A percentile compares a stretch with the other conserved stretches of the same genome.
Conservation (phyloP, 2,113 vertebrate genomes). For the Leptosomus discolor region DNA sequence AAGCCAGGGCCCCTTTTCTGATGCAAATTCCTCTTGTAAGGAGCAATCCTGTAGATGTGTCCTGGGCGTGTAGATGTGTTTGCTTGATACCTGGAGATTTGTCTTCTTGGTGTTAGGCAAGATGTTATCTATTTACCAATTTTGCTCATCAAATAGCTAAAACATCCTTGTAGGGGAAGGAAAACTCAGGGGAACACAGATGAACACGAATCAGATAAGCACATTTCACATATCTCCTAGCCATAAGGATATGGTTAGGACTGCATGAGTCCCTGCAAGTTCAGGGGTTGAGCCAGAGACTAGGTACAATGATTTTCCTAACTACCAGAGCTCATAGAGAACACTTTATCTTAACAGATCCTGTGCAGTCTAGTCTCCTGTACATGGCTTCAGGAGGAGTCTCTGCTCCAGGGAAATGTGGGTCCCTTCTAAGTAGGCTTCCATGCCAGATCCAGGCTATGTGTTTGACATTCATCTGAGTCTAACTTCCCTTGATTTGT, state of each 20-base stretch:
- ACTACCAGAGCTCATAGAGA: neutral
- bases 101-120: too few species aligned
- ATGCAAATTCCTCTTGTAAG: too few species aligned
- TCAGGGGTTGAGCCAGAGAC: neutral
- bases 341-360: neutral
- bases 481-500: neutral
- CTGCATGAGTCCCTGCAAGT: neutral
- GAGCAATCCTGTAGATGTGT: too few species aligned
- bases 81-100: too few species aligned
- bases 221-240: too few species aligned
- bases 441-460: neutral
- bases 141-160: too few species aligned
- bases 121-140: too few species aligned
- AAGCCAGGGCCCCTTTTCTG: too few species aligned
- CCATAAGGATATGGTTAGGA: neutral
- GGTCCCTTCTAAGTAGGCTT: neutral
- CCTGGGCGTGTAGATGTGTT: too few species aligned
- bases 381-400: neutral
- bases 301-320: neutral
- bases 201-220: too few species aligned
- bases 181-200: too few species aligned
- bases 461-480: neutral
- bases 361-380: neutral
- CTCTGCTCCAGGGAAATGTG: neutral
- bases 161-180: too few species aligned